Conservation (phyloP, 2,113 vertebrate species). For the Procavia capensis region DNA sequence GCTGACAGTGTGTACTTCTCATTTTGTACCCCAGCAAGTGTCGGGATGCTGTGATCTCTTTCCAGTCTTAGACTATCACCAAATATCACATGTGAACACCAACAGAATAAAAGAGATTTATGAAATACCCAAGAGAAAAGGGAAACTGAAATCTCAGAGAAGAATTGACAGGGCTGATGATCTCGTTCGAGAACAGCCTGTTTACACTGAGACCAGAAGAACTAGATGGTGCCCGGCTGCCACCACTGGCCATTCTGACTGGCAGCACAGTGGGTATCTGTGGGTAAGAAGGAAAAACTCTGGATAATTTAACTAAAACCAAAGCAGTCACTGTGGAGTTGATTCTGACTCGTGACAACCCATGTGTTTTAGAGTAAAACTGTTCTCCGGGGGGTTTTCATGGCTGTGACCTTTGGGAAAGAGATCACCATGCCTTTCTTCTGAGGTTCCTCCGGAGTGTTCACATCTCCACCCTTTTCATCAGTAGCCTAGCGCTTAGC, state of each 20-base stretch:
- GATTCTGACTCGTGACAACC: too few relatives aligned
- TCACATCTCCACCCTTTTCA: too few relatives aligned
- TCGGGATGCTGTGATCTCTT: not conserved
- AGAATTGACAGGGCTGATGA: not conserved
- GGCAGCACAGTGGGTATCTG: not conserved
- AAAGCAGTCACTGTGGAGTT: too few relatives aligned
- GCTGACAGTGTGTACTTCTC: not conserved
- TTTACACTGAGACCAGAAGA: not conserved
- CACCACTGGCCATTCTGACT: not conserved
- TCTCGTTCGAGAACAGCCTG: accelerated
- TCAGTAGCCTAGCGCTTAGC: too few relatives aligned
- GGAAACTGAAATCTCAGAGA: not conserved
- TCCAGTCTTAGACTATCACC: not conserved
- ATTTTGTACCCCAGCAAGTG: not conserved
- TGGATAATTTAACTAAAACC: too few relatives aligned
- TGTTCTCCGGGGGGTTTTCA: too few relatives aligned
- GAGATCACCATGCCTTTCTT: too few relatives aligned
- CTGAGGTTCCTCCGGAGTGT: too few relatives aligned
- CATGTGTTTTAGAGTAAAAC: too few relatives aligned
- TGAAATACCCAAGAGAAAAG: not conserved
- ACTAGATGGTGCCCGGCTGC: not conserved
- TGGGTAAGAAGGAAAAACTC: too few relatives aligned
- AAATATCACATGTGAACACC: not conserved
- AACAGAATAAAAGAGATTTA: not conserved
- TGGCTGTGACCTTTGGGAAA: too few relatives aligned